Conservation (phyloP, 2,888 invertebrate genomes). For the Drosophila borborema region DNA sequence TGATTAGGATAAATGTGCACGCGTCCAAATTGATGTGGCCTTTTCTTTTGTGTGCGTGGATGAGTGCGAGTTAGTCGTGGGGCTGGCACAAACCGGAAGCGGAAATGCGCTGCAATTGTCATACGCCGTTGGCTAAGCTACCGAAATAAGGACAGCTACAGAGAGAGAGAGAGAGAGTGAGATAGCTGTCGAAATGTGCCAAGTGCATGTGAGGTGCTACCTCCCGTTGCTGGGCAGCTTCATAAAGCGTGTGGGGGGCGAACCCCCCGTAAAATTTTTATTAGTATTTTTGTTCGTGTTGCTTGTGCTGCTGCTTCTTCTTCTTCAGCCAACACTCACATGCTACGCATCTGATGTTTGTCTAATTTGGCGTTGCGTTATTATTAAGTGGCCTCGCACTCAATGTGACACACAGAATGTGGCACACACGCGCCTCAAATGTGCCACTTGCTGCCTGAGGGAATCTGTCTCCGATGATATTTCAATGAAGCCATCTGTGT, state of each 20-base stretch:
- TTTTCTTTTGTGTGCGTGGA: constrained; percentile 39
- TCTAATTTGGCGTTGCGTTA: constrained; percentile 55
- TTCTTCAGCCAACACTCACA: not conserved
- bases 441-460: constrained; percentile 32
- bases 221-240: constrained; percentile 46
- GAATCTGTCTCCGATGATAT: constrained; percentile 8
- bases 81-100: constrained; percentile 39
- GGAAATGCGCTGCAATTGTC: constrained; percentile 80
- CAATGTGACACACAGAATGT: constrained; percentile 23
- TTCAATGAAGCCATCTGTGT: constrained; percentile 5
- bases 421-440: constrained; percentile 26
- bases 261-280: constrained; percentile 41
- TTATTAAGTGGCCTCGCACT: constrained; percentile 55
- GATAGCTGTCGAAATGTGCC: constrained; percentile 30
- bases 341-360: constrained; percentile 56
- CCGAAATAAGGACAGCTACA: not conserved
- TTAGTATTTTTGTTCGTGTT: constrained; percentile 31
- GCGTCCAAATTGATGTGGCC: constrained; percentile 76
- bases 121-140: constrained; percentile 52
- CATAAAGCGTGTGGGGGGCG: constrained; percentile 35
- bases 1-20: constrained; percentile 79
- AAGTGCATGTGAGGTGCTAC: constrained; percentile 21
- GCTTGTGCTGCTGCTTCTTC: constrained; percentile 34
- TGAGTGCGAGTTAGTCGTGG: constrained; percentile 10
- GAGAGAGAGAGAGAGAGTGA: not conserved